phyloP scores from a whole-genome alignment of 1,140 invertebrate genomes.

The Camponotus vicinus region DNA sequence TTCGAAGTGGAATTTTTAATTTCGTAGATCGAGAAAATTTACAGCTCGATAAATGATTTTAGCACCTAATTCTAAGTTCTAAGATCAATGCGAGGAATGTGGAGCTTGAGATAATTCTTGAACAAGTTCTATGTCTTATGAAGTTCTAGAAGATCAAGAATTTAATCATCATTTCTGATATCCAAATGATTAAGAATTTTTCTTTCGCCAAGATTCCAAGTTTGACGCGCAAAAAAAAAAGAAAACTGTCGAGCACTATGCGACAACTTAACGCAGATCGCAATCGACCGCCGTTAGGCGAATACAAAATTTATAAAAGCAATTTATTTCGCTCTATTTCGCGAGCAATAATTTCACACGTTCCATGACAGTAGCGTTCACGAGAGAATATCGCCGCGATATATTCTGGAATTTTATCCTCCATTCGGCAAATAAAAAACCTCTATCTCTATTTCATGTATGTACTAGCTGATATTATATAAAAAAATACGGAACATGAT shows the following conservation, averaged over 20 bases:
- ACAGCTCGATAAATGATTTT: not conserved
- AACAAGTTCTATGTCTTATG: not conserved
- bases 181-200: not conserved
- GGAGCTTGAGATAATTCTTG: too few species aligned
- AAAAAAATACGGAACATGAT: conserved; percentile 12
- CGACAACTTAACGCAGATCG: conserved; percentile 30
- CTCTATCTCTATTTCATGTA: conserved; percentile 29
- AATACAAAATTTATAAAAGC: not conserved
- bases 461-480: not conserved
- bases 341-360: conserved; percentile 21
- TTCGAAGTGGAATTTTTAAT: conserved; percentile 15
- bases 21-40: not conserved
- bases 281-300: not conserved
- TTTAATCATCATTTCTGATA: not conserved
- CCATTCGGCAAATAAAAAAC: conserved; percentile 19
- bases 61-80: not conserved
- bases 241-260: not conserved
- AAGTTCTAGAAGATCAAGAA: conserved; percentile 11
- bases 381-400: not conserved
- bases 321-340: not conserved
- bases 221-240: not conserved
- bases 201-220: not conserved
- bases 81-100: not conserved
- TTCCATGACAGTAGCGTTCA: conserved; percentile 6
- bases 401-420: conserved; percentile 38